Evolutionary conservation across 2,113 vertebrate genomes (phyloP), one percentile per base, ranked within the genome.

Genomic region (Pterocles burchelli): DNA sequence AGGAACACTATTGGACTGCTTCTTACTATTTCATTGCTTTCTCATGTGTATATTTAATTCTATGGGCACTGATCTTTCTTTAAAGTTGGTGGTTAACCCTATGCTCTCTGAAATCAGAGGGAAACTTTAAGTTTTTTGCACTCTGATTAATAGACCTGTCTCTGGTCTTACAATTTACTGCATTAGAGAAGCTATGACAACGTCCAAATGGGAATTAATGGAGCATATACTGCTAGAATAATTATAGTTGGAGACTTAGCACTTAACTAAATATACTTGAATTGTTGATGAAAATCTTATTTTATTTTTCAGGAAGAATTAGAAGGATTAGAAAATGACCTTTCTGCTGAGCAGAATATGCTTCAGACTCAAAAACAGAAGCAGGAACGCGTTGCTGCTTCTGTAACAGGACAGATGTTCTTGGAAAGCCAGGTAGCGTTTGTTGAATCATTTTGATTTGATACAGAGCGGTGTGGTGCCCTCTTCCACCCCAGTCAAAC

Each of bases 371-470:
- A 99, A 92, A 98, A 98, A 21, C 98, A 99, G 96, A 98, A 99
- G 88, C 99, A 99, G 84, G 99, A 99, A 79, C 98, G 99, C 55
- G 96, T 98, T 43, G 99, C 99, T 8, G 98, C 98, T 93, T 99
- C 99, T 2, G 99, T 99, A 76, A 99, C 99, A 1, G 99, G 99
- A 46, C 99, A 99, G 98, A 99, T 99, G 99, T 99, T 98, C 91
- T 96, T 99, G 86, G 99, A 99, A 97, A 99, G 99, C 91, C 99
- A 99, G 99, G 99, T 99, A 58, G 17, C 72, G 73, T 63, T 87
- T 88, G 17, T 55, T 78, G 57, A 86, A 43, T 75, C 7, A 57
- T 88, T 88, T 54, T 70, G 28, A n/a, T 61, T 49, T 62, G 24
- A 33, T 66, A 49, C 0, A 13, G 36, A 11, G 4, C 85, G 11